Evolutionary conservation across 2,888 invertebrate species (phyloP), one percentile per base, ranked within the genome.

Genomic region (Noctua pronuba): DNA sequence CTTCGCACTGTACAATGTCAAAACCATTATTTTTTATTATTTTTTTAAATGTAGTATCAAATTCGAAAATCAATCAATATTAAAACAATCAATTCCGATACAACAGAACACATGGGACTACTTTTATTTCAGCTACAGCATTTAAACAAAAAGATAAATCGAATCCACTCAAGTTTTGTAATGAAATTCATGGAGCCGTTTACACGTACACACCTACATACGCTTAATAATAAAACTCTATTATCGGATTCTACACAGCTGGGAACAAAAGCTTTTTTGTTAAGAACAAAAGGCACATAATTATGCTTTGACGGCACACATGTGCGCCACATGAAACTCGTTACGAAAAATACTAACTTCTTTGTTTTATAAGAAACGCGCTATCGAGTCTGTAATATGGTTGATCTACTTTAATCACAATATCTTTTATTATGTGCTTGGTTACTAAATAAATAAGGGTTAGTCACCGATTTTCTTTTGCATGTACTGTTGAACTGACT

Each of bases 201-300:
- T 70, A 73, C 69, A 73, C 84, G 60, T 68, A 73, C n/a, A n/a
- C n/a, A n/a, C 65, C 31, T 35, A 69, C 52, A 21, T 38, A 66
- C 75, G 70, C 52, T 71, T 75, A 67, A 76, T 77, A 81, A 80
- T 80, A 83, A 76, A 80, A 84, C 58, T 84, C 73, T 73, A 80
- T 76, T 75, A 80, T 84, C 84, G 66, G 73, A 52, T 71, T 52
- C 52, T 44, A 73, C 69, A 62, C 68, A 84, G 73, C 66, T 75
- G 81, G 18, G 67, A 67, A 64, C 44, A 64, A 84, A 76, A 55
- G 70, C 31, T 73, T 83, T 83, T 84, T 80, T 75, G 31, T 46
- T 46, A 44, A 69, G 70, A 76, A 83, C 58, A 80, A 73, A 80
- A 73, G 41, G 49, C 24, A 73, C 24, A 68, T 68, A 73, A 83